Evolutionary conservation across 1,140 invertebrate genomes (phyloP).

Genomic region (Colletes gigas): DNA sequence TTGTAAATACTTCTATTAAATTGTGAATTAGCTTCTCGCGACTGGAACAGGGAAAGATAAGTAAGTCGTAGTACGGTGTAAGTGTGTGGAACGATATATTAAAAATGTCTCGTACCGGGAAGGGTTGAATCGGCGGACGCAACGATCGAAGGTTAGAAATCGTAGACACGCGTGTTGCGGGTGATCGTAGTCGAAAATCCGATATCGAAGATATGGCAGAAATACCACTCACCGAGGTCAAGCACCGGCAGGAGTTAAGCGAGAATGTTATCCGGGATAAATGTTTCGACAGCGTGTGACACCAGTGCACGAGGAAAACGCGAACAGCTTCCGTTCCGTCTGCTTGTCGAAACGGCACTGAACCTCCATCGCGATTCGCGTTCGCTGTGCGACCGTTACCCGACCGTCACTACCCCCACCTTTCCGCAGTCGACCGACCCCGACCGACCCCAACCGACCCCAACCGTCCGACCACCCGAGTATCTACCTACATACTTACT

Average conservation of each 20-base stretch:
- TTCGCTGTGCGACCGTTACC: not conserved
- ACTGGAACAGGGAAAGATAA: no score
- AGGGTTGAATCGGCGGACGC: no score
- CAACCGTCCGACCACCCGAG: not conserved
- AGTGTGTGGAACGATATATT: no score
- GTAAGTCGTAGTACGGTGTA: no score
- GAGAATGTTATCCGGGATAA: not conserved
- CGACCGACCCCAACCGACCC: no score
- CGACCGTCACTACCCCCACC: not conserved
- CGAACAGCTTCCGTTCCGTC: not conserved
- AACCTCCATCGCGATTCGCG: conserved; percentile 17
- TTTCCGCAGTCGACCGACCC: not conserved
- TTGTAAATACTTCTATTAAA: no score
- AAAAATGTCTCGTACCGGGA: no score
- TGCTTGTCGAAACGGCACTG: conserved; percentile 45
- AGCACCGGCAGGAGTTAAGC: not conserved
- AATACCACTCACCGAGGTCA: conserved; percentile 35
- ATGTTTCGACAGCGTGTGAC: conserved; percentile 6
- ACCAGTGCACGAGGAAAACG: not conserved
- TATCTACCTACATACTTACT: not conserved
- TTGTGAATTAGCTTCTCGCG: no score
- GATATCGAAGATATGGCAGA: not conserved
- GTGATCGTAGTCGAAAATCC: not conserved
- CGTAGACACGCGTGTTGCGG: no score
- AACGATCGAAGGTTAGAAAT: no score